A percentile compares a stretch with the other conserved stretches of the same genome.
Conservation (phyloP, 2,888 invertebrate species). For the Drosophila putrida region DNA sequence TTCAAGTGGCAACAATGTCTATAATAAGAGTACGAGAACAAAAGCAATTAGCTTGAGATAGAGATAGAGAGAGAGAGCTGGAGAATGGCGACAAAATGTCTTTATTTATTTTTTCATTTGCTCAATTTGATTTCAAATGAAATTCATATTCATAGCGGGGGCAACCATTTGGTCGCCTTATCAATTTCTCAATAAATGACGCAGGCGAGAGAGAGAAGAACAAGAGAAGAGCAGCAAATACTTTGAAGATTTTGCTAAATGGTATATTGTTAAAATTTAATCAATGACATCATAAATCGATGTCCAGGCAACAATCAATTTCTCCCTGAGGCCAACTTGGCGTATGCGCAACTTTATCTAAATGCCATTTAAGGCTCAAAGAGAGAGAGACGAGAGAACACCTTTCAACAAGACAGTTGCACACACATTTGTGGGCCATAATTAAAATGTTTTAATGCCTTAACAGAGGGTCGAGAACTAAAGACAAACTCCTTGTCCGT, state of each 20-base stretch:
- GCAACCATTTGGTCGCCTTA: constrained; percentile 53
- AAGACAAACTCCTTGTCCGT: constrained; percentile 1
- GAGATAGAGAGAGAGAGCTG: not conserved
- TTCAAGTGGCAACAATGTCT: not conserved
- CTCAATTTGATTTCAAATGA: constrained; percentile 73
- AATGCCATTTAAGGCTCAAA: constrained; percentile 74
- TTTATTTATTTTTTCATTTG: constrained; percentile 57
- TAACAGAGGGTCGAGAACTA: constrained; percentile 3
- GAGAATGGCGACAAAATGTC: constrained; percentile 66
- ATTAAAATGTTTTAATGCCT: constrained; percentile 82
- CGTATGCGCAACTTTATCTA: constrained; percentile 70
- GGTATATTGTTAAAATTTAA: constrained; percentile 8
- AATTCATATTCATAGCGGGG: constrained; percentile 69
- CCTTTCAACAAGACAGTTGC: constrained; percentile 46
- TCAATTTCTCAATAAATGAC: constrained; percentile 70
- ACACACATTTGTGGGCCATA: constrained; percentile 72
- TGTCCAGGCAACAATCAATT: constrained; percentile 44
- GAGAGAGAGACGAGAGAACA: not conserved
- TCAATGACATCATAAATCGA: constrained; percentile 70
- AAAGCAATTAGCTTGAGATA: constrained; percentile 46
- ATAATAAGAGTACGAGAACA: constrained; percentile 11
- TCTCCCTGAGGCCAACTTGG: constrained; percentile 9
- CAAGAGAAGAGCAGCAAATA: not conserved
- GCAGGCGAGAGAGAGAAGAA: constrained; percentile 28
- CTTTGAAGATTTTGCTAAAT: not conserved